Evolutionary conservation across 2,113 vertebrate species (phyloP).

Genomic region (Albula goreensis): DNA sequence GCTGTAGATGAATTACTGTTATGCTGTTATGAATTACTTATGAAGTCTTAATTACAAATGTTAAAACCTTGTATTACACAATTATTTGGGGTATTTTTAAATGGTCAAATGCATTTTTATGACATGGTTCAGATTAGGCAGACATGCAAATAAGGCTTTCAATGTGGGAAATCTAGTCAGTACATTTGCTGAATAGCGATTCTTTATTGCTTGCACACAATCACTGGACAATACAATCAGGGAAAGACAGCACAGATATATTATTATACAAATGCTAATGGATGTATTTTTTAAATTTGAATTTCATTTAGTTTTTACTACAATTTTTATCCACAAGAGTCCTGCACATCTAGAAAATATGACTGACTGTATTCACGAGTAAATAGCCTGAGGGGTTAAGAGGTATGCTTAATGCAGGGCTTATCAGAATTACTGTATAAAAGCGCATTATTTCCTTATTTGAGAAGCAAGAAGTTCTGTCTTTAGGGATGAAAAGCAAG

Average conservation of each 20-base stretch:
- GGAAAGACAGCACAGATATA: too few species aligned
- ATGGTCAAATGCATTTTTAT: neutral
- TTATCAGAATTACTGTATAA: slow-evolving; percentile 36
- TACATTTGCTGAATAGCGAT: too few species aligned
- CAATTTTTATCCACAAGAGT: neutral
- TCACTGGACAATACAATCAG: too few species aligned
- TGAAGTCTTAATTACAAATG: neutral
- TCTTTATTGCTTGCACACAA: too few species aligned
- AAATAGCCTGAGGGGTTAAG: slow-evolving; percentile 13
- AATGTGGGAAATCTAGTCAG: neutral
- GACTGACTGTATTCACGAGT: neutral
- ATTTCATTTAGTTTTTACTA: too few species aligned
- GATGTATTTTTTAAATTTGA: neutral
- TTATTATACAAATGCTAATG: neutral
- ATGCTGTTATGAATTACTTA: too few species aligned
- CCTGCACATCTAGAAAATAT: neutral
- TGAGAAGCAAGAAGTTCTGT: slow-evolving; percentile 51
- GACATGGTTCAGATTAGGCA: neutral
- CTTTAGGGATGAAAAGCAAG: slow-evolving; percentile 52
- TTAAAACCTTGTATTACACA: neutral
- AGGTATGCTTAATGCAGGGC: slow-evolving; percentile 31
- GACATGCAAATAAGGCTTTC: neutral
- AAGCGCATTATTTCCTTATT: slow-evolving; percentile 39
- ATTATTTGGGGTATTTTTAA: neutral
- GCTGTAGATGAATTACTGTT: slow-evolving; percentile 5